Evolutionary conservation across 2,888 invertebrate species (phyloP), one percentile per base, ranked within the genome.

Genomic region (Apoda limacodes): DNA sequence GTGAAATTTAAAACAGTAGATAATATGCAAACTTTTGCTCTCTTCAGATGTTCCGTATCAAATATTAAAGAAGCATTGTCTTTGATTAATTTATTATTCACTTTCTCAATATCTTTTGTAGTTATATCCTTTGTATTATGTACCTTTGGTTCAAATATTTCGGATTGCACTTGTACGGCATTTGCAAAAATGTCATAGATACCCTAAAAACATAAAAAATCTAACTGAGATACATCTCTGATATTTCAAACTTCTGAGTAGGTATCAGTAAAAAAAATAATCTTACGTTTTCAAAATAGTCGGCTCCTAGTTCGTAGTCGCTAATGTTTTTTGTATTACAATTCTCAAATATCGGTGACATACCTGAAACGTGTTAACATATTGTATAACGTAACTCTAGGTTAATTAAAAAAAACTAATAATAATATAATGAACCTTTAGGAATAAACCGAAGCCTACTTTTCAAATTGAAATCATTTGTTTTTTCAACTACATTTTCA

Each of bases 261-360:
- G 20, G 12, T n/a, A n/a, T 13, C 9, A 7, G 2, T 27, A 19
- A 20, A 21, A 3, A n/a, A 17, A 5, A 3, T 22, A 14, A 17
- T 9, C 64, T 60, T 53, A 75, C 80, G 43, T 68, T 48, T 43
- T 64, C 45, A 44, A 56, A 78, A 48, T 67, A 78, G 33, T 67
- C 66, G 31, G 43, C 36, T 10, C 60, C 45, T 9, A 55, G 29
- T 39, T 55, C 47, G 29, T 48, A 50, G 24, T 52, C 40, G 35
- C 44, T 44, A 2, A 28, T 24, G 28, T 35, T 47, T 44, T 64
- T 68, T 3, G 48, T 39, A 25, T 52, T 48, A 33, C 52, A 57
- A 37, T 69, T 68, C 43, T 65, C 52, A 27, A 83, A 67, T 39
- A 84, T 80, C 24, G 78, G 85, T 5, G 85, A 85, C 64, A 84